Percentiles rank a stretch among this genome's conserved stretches.
phyloP scores from a whole-genome alignment of 1,140 invertebrate species.

The Tribolium castaneum region DNA sequence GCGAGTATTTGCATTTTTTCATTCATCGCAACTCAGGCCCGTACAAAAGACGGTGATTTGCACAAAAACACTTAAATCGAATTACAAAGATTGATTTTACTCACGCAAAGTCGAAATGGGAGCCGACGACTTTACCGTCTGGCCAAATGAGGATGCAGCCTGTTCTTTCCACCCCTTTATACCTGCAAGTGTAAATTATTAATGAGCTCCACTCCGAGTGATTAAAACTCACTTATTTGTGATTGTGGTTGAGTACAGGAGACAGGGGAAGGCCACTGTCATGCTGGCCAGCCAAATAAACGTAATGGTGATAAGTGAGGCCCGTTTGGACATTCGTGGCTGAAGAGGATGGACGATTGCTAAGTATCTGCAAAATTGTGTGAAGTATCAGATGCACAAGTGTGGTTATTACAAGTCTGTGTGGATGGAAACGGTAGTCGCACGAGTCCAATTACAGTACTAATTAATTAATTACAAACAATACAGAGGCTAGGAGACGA shows the following conservation, averaged over 20 bases:
- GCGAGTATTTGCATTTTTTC: not conserved
- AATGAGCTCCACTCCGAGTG: not conserved
- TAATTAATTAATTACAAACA: constrained; percentile 20
- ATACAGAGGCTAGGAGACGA: not conserved
- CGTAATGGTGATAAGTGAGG: constrained; percentile 80
- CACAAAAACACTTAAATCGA: not conserved
- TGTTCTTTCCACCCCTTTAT: constrained; percentile 66
- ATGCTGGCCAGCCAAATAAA: constrained; percentile 86
- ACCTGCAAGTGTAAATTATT: constrained; percentile 58
- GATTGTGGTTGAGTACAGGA: constrained; percentile 84
- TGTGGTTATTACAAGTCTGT: not conserved
- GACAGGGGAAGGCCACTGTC: constrained; percentile 81
- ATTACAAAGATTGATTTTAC: constrained; percentile 53
- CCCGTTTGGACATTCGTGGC: constrained; percentile 82
- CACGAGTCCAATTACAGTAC: constrained; percentile 28
- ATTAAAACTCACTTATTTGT: constrained; percentile 73
- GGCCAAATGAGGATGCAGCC: constrained; percentile 78
- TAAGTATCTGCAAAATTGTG: constrained; percentile 78
- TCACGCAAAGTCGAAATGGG: constrained; percentile 75
- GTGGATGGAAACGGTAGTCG: not conserved
- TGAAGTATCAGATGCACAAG: not conserved
- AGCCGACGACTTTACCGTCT: constrained; percentile 70
- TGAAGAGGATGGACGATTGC: constrained; percentile 91
- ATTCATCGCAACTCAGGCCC: not conserved
- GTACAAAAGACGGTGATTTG: not conserved